Base-by-base conservation (phyloP, 2,888 invertebrate genomes). In the Drosophila austrosaltans region DNA sequence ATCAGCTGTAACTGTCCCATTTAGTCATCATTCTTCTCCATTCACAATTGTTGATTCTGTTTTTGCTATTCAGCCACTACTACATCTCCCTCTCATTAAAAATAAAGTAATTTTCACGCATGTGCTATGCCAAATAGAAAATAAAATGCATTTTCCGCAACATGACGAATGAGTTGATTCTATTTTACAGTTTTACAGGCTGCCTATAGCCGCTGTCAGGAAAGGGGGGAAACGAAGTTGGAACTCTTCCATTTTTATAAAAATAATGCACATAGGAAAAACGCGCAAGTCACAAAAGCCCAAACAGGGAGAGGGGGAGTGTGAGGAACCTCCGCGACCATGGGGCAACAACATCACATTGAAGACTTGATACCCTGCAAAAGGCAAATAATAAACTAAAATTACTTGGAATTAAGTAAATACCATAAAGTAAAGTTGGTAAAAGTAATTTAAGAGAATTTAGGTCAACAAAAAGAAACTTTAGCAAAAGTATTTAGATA, bases 61-160 rank as follows among this genome's bases (percentile, higher is more conserved):
- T 67, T 58, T 59, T 62, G 56, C 39, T 59, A 10, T 54, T 5
- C 12, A 10, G 42, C n/a, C 42, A 42, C 42, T 22, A 53, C 53
- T 67, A 54, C 61, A 40, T 40, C 40, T 32, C 58, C 54, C 28
- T 12, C 39, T 6, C 89, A 89, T 83, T 83, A 87, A 89, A 88
- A 86, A 89, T 88, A 84, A 86, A 89, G 85, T 79, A 81, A 85
- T 85, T 85, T 85, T 85, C 90, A 85, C 90, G 85, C 89, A 89
- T 87, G 78, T 89, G 78, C 89, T 74, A 66, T 48, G 71, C 75
- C 69, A 58, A 75, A 88, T 81, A 76, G 78, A 89, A 86, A 86
- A 84, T 87, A 79, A 86, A 84, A 80, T 84, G 84, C 73, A 85
- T 89, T 89, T 89, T 83, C 89, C 87, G 76, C 79, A 78, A 83